Conservation (phyloP, 2,797 vertebrate species). For the Poeciliopsis presidionis region DNA sequence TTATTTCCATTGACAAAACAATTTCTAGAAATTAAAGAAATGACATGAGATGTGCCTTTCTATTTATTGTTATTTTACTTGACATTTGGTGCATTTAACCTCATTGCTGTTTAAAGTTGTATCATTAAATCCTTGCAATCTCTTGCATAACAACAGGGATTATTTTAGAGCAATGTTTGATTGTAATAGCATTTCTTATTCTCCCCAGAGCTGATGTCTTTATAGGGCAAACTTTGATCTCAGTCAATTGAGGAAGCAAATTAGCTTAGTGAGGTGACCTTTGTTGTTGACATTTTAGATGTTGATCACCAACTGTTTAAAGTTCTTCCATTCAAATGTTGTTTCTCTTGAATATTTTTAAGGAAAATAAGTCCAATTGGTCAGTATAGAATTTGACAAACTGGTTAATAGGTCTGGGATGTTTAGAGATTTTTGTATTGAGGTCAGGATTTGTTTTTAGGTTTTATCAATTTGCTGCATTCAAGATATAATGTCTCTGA, state of each 20-base stretch:
- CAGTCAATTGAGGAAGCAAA: slow-evolving; percentile 54
- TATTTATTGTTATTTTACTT: background rate
- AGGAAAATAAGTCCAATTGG: background rate
- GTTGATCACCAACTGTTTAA: background rate
- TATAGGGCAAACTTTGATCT: slow-evolving; percentile 24
- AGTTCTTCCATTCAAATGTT: background rate
- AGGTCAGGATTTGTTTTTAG: background rate
- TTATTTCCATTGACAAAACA: slow-evolving; percentile 44
- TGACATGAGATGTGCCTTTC: slow-evolving; percentile 18
- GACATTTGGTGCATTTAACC: slow-evolving; percentile 10
- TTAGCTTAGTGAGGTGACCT: slow-evolving; percentile 29
- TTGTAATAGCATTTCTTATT: slow-evolving; percentile 24
- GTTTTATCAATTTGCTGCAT: background rate
- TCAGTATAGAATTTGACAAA: background rate
- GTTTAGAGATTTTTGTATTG: background rate
- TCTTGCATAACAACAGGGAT: slow-evolving; percentile 22
- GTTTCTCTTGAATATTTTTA: background rate
- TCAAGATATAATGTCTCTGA: background rate
- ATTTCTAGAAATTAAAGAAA: slow-evolving; percentile 46
- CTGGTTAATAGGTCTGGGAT: background rate
- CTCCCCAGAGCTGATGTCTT: slow-evolving; percentile 32
- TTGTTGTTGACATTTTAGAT: slow-evolving; percentile 18
- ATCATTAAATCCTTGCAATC: slow-evolving; percentile 35
- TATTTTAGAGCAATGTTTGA: slow-evolving; percentile 21
- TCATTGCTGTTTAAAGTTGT: slow-evolving; percentile 23